phyloP scores from a whole-genome alignment of 2,888 invertebrate genomes.

The Synergus japonicus region DNA sequence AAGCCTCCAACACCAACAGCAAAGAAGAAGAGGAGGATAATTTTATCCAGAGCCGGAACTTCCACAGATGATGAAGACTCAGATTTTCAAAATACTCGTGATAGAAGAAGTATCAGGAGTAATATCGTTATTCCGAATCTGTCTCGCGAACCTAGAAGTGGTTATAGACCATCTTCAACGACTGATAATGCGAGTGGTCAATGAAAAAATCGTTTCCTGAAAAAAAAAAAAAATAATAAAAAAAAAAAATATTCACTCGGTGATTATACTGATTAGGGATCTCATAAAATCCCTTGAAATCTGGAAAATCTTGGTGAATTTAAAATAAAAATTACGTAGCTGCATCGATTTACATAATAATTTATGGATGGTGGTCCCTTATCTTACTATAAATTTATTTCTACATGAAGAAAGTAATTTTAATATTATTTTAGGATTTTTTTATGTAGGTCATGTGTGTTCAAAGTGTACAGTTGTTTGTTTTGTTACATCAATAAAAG shows the following conservation, averaged over 20 bases:
- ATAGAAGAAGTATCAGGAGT: constrained; percentile 47
- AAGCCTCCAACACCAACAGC: constrained; percentile 66
- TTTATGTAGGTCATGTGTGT: background rate
- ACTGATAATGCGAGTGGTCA: constrained; percentile 41
- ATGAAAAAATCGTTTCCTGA: background rate
- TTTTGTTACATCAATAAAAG: background rate
- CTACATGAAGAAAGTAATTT: background rate
- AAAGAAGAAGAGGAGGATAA: constrained; percentile 76
- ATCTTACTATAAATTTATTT: background rate
- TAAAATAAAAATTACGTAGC: too few species aligned
- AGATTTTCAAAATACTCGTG: constrained; percentile 55
- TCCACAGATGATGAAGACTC: constrained; percentile 78
- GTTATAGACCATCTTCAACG: constrained; percentile 60
- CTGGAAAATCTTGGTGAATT: too few species aligned
- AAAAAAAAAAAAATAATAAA: background rate
- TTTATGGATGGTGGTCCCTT: too few species aligned
- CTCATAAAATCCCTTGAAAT: too few species aligned
- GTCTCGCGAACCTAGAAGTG: constrained; percentile 67
- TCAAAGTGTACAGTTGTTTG: background rate
- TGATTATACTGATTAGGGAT: background rate
- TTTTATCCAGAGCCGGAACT: constrained; percentile 73
- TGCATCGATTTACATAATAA: too few species aligned
- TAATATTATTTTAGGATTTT: background rate
- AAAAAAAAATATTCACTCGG: background rate
- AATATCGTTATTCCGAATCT: constrained; percentile 63